Conservation (phyloP, 2,797 vertebrate genomes). For the Pangasius sanitwongsei region DNA sequence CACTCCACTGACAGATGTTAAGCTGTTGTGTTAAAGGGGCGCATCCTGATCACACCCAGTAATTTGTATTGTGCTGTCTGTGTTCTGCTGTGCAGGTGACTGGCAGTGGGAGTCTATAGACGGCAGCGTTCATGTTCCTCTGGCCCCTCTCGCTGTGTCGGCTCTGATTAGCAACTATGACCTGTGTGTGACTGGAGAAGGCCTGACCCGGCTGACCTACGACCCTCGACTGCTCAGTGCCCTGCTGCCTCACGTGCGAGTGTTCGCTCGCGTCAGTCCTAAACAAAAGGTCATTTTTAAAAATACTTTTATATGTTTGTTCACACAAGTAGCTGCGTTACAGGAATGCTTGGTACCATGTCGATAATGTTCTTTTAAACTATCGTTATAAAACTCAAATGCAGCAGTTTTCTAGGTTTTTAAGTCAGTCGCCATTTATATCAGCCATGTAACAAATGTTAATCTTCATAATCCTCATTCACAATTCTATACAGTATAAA, state of each 20-base stretch:
- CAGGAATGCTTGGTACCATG: background rate
- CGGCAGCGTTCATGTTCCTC: constrained; percentile 71
- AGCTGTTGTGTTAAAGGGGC: background rate
- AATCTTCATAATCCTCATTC: background rate
- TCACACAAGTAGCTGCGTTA: background rate
- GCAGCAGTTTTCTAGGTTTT: background rate
- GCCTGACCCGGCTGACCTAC: constrained; percentile 77
- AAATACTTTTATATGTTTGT: background rate
- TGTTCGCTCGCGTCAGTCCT: constrained; percentile 94
- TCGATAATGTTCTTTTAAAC: background rate
- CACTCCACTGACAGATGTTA: background rate
- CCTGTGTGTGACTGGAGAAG: constrained; percentile 91
- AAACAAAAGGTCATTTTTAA: constrained; percentile 87
- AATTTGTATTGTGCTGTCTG: background rate
- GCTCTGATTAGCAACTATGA: constrained; percentile 77
- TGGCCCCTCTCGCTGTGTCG: constrained; percentile 67
- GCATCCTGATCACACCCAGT: background rate
- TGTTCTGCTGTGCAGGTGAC: constrained; percentile 65
- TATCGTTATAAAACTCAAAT: background rate
- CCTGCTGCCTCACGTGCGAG: constrained; percentile 86
- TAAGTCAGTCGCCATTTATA: background rate
- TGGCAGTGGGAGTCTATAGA: constrained; percentile 92
- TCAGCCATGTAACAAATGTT: background rate
- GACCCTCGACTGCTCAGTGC: constrained; percentile 74
- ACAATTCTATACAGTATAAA: background rate